Conservation (phyloP, 1,140 invertebrate species). For the Psilanteris sp. region DNA sequence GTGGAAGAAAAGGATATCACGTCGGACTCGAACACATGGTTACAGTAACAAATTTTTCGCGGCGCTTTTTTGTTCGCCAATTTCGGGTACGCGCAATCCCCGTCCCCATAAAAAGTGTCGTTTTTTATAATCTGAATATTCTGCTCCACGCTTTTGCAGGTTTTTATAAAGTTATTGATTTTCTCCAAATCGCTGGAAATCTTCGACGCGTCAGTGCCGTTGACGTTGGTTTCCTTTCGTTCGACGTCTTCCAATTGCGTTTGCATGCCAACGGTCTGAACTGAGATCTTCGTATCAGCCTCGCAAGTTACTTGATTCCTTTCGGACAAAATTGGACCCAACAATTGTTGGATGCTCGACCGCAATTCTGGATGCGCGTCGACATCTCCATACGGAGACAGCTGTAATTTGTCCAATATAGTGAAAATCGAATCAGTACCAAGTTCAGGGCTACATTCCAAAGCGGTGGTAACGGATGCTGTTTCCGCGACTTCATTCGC, state of each 20-base stretch:
- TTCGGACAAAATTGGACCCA: slow-evolving; percentile 22
- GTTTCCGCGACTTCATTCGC: too few species aligned
- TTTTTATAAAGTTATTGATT: slow-evolving; percentile 9
- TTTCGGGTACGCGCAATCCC: too few species aligned
- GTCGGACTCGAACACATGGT: background rate
- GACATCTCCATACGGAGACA: slow-evolving; percentile 15
- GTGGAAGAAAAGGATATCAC: background rate
- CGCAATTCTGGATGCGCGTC: slow-evolving; percentile 5
- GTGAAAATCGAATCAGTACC: slow-evolving; percentile 12
- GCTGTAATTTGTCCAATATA: slow-evolving; percentile 14
- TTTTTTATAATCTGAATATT: background rate
- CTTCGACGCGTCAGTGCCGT: too few species aligned
- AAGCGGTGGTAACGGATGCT: too few species aligned
- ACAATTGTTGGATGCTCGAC: slow-evolving; percentile 15
- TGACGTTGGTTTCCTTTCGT: background rate
- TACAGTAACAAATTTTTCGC: too few species aligned
- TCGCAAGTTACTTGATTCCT: slow-evolving; percentile 5
- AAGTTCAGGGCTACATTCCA: too few species aligned
- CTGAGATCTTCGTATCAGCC: background rate
- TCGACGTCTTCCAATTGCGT: background rate
- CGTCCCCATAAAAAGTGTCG: background rate
- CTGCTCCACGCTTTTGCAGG: background rate
- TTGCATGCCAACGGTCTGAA: slow-evolving; percentile 18
- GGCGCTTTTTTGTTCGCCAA: too few species aligned
- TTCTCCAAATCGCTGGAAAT: slow-evolving; percentile 4